Evolutionary conservation across 1,140 invertebrate genomes (phyloP).

Genomic region (Cepaea nemoralis): DNA sequence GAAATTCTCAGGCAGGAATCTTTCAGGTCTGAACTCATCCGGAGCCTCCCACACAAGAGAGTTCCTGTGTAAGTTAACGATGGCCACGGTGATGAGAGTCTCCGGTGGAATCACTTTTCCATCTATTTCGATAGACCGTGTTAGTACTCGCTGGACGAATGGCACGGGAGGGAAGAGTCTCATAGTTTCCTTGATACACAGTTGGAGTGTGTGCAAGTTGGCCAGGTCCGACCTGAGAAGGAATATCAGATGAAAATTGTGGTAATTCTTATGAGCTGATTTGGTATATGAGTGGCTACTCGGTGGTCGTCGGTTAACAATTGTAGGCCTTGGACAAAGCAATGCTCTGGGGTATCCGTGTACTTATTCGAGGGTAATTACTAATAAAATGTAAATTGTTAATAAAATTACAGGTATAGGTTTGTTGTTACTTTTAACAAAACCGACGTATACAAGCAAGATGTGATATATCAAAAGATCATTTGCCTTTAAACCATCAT

Average conservation of each 20-base stretch:
- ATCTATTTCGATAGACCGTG: not conserved
- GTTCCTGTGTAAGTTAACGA: slow-evolving; percentile 4
- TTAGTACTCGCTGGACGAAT: slow-evolving; percentile 36
- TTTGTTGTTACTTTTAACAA: no score
- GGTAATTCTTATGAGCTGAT: no score
- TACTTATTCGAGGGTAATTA: no score
- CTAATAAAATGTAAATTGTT: no score
- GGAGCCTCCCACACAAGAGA: slow-evolving; percentile 31
- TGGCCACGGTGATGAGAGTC: not conserved
- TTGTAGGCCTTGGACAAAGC: no score
- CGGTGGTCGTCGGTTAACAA: no score
- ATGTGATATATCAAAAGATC: no score
- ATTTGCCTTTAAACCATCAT: no score
- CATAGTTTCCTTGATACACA: slow-evolving; percentile 70
- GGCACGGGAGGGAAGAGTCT: slow-evolving; percentile 74
- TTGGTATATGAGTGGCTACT: no score
- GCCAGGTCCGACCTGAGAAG: slow-evolving; percentile 53
- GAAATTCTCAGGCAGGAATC: slow-evolving; percentile 50
- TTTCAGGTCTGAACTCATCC: slow-evolving; percentile 47
- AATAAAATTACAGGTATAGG: no score
- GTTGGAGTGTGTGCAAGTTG: slow-evolving; percentile 67
- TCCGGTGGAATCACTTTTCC: not conserved
- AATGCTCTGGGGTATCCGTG: no score
- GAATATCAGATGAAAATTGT: not conserved
- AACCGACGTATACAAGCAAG: no score